phyloP scores from a whole-genome alignment of 2,113 vertebrate genomes.

The Lynx canadensis region DNA sequence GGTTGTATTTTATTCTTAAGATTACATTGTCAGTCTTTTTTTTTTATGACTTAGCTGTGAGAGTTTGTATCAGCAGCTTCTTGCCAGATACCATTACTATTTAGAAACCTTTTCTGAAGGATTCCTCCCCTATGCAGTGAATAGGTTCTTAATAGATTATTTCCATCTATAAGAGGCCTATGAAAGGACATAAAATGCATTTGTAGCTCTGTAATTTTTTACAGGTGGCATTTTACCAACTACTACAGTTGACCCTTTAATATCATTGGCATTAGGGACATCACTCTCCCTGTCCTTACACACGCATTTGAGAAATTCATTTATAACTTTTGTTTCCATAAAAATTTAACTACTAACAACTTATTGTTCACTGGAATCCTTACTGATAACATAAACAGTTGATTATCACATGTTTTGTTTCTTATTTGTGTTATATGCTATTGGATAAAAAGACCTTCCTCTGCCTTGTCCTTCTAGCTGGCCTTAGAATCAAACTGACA shows the following conservation, averaged over 20 bases:
- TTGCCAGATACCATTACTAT: neutral
- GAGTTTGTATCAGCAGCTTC: neutral
- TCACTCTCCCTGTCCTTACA: neutral
- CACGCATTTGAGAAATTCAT: neutral
- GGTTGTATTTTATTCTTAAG: neutral
- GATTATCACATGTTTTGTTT: neutral
- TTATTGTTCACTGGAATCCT: neutral
- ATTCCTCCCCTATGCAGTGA: neutral
- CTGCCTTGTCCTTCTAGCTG: neutral
- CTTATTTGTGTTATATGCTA: neutral
- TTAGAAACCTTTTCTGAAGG: slow-evolving; percentile 8
- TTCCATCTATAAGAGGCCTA: neutral
- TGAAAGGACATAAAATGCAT: neutral
- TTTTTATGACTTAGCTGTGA: neutral
- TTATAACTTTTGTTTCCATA: neutral
- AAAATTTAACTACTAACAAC: neutral
- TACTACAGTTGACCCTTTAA: neutral
- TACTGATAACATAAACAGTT: neutral
- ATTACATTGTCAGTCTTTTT: neutral
- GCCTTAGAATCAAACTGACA: no score
- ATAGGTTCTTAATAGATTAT: neutral
- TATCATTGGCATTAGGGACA: neutral
- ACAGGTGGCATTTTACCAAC: neutral
- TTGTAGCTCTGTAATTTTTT: neutral
- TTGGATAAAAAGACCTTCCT: neutral